Conservation (phyloP, 2,113 vertebrate genomes). For the Lucifuga dentata region DNA sequence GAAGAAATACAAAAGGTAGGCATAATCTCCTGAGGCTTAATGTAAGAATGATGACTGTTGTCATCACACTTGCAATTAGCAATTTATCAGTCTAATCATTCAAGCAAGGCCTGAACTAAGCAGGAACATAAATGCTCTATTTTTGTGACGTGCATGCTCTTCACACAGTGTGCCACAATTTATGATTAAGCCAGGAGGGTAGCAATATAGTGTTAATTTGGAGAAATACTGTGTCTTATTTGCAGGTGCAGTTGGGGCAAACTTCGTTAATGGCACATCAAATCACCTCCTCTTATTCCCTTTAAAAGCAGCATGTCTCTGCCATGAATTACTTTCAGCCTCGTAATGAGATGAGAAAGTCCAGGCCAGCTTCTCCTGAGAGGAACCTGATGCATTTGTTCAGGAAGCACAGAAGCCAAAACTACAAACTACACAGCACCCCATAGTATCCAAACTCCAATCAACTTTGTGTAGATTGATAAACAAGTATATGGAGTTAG, state of each 20-base stretch:
- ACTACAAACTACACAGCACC: too few species aligned
- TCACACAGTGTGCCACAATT: not conserved
- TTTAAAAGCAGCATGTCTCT: conserved; percentile 8
- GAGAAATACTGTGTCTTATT: conserved; percentile 10
- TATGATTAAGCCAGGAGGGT: not conserved
- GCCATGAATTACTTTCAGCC: conserved; percentile 6
- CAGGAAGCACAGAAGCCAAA: not conserved
- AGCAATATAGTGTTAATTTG: not conserved
- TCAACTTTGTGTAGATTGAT: too few species aligned
- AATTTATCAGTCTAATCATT: too few species aligned
- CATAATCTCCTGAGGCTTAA: too few species aligned
- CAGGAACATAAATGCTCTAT: too few species aligned
- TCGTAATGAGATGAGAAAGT: conserved; percentile 7
- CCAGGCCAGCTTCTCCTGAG: conserved; percentile 1
- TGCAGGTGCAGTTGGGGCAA: conserved; percentile 1
- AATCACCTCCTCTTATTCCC: not conserved
- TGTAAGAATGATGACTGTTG: too few species aligned
- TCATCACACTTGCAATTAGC: too few species aligned
- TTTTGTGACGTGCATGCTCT: not conserved
- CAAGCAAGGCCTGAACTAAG: too few species aligned
- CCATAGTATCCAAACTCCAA: too few species aligned
- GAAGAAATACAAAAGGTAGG: too few species aligned
- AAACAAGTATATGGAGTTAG: too few species aligned
- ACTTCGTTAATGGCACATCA: conserved; percentile 3
- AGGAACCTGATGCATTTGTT: conserved; percentile 16